Evolutionary conservation across 2,113 vertebrate species (phyloP).

Genomic region (Tyrannus savana): DNA sequence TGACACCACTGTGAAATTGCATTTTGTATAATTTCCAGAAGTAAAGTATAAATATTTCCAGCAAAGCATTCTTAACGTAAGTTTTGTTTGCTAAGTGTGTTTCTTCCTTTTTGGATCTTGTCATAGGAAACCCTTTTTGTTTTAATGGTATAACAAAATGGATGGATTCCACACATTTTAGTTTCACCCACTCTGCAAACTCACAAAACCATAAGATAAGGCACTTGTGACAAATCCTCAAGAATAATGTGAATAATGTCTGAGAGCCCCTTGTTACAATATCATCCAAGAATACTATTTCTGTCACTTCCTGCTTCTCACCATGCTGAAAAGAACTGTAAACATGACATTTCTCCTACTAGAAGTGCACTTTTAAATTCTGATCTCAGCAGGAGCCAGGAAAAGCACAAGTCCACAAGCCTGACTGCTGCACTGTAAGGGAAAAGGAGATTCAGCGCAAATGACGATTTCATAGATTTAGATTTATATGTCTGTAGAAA

Average conservation of each 20-base stretch:
- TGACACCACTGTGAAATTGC: slow-evolving; percentile 18
- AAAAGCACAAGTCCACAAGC: background rate
- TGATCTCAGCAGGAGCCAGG: background rate
- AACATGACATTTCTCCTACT: slow-evolving; percentile 48
- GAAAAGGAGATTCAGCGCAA: background rate
- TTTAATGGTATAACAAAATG: background rate
- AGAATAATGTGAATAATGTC: background rate
- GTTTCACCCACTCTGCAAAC: background rate
- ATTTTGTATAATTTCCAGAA: slow-evolving; percentile 22
- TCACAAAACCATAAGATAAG: background rate
- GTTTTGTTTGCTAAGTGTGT: slow-evolving; percentile 13
- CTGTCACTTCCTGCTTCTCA: slow-evolving; percentile 56
- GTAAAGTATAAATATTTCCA: slow-evolving; percentile 32
- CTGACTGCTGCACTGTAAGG: background rate
- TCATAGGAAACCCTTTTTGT: background rate
- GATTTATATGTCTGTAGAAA: background rate
- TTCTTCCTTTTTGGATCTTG: slow-evolving; percentile 16
- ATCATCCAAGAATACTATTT: slow-evolving; percentile 20
- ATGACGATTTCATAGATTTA: background rate
- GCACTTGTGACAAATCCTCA: background rate
- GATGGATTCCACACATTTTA: background rate
- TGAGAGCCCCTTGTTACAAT: background rate
- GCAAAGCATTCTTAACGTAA: background rate
- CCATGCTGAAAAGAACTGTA: background rate
- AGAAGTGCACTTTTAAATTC: background rate